Base-by-base conservation (phyloP, 2,797 vertebrate species). In the Eidolon dupreanum region DNA sequence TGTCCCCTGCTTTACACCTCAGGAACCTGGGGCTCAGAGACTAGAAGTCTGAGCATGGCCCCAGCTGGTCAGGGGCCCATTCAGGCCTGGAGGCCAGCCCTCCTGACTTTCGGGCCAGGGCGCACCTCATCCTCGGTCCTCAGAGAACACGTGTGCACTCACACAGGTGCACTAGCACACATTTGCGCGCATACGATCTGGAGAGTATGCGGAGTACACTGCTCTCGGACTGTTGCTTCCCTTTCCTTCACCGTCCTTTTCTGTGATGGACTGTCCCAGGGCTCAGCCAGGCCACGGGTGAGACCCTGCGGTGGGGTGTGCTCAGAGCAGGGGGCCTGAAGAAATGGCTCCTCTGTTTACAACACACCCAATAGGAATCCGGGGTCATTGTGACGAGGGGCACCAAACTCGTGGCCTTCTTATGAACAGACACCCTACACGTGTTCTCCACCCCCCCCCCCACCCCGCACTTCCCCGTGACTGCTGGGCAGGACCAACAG, bases 261-360 rank as follows among this genome's bases (percentile, higher is more conserved):
- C 70, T 36, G 1, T 41, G 55, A 31, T 11, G 53, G 71, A 9
- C 43, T 55, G 31, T 46, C 65, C 49, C 31, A 11, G 82, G 57
- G 46, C 33, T 91, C 43, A 0, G 20, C 66, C 46, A 12, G 71
- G n/a, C 24, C 28, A 41, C 0, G 5, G 22, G 7, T 1, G 3
- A 87, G 49, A 53, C 53, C 28, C 57, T 5, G 20, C 1, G 13
- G 24, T 31, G 17, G 98, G 99, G 99, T 99, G 99, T 98, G 99
- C 96, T 98, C 99, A 99, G 99, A 99, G 99, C 99, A 98, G 86
- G 97, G 88, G 93, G 97, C 98, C 98, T 51, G 59, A 82, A 99
- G 99, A 95, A 96, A 96, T 97, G 97, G 98, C 98, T 98, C 86
- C 61, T 97, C 93, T 98, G 99, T 99, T 99, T 99, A 99, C 99